Conservation (phyloP, 1,140 invertebrate species). For the Brachionus rubens region DNA sequence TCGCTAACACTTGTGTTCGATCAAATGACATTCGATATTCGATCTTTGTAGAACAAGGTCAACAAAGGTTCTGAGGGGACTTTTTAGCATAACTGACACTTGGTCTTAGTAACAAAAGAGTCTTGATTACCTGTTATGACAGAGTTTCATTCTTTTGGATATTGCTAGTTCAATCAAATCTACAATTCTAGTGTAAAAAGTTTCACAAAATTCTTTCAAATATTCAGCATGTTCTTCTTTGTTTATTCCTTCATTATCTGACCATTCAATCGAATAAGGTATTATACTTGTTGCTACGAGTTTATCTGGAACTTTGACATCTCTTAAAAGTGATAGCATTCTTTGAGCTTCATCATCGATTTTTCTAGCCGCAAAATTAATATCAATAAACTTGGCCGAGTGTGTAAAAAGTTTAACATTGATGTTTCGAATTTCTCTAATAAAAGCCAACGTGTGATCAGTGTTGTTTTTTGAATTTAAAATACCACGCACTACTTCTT, state of each 20-base stretch:
- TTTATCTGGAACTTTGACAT: slow-evolving; percentile 64
- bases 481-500: slow-evolving; percentile 92
- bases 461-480: slow-evolving; percentile 89
- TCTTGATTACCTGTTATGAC: slow-evolving; percentile 50
- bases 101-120: neutral
- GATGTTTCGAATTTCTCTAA: slow-evolving; percentile 94
- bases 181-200: slow-evolving; percentile 79
- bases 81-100: too few species aligned
- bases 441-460: slow-evolving; percentile 84
- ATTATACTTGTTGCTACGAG: slow-evolving; percentile 38
- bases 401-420: slow-evolving; percentile 84
- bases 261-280: slow-evolving; percentile 93
- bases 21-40: too few species aligned
- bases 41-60: too few species aligned
- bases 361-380: slow-evolving; percentile 78
- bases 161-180: slow-evolving; percentile 65
- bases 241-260: slow-evolving; percentile 87
- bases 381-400: slow-evolving; percentile 91
- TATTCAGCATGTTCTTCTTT: slow-evolving; percentile 88
- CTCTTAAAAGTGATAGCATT: slow-evolving; percentile 80
- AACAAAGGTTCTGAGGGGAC: too few species aligned
- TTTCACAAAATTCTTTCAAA: slow-evolving; percentile 82
- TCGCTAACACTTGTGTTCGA: too few species aligned
- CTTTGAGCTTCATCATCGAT: slow-evolving; percentile 90
- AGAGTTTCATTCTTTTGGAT: slow-evolving; percentile 62